A percentile compares a stretch with the other conserved stretches of the same genome.
These are phyloP conservation scores for Artemisiospiza belli DNA, from an alignment of 2,113 vertebrate species.

Conservation along the genomic window DNA sequence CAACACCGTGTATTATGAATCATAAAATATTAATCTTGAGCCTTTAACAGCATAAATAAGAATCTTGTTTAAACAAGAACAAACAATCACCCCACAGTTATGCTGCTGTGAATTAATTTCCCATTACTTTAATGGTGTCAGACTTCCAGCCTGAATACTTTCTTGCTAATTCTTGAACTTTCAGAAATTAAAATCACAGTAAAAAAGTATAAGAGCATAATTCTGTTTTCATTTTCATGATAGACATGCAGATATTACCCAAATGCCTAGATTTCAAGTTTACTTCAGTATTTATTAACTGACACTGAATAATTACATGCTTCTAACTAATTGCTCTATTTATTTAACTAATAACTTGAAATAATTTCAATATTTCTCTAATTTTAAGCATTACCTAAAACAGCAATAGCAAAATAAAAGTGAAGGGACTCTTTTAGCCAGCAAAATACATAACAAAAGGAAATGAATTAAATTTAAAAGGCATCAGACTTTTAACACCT, in stretches of 20 bases:
- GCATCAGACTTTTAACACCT: conserved; percentile 47
- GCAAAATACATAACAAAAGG: background rate
- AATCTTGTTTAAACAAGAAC: conserved; percentile 63
- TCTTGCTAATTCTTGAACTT: background rate
- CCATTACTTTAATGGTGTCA: background rate
- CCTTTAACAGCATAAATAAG: conserved; percentile 61
- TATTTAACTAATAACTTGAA: background rate
- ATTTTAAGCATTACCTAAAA: background rate
- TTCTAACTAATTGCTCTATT: background rate
- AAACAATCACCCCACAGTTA: conserved; percentile 19
- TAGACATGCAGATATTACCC: background rate
- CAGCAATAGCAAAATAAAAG: background rate
- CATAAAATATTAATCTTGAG: conserved; percentile 66
- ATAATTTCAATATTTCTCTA: background rate
- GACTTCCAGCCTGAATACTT: background rate
- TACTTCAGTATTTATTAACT: background rate
- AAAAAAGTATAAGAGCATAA: background rate
- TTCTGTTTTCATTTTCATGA: background rate
- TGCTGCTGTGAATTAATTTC: conserved; percentile 26
- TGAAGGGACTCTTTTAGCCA: background rate
- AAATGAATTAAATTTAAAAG: conserved; percentile 36
- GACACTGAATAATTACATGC: background rate
- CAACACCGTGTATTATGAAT: conserved; percentile 33
- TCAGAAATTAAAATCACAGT: background rate
- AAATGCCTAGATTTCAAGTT: background rate